Base-by-base conservation (phyloP, 2,888 invertebrate genomes). In the Agrotis exclamationis region DNA sequence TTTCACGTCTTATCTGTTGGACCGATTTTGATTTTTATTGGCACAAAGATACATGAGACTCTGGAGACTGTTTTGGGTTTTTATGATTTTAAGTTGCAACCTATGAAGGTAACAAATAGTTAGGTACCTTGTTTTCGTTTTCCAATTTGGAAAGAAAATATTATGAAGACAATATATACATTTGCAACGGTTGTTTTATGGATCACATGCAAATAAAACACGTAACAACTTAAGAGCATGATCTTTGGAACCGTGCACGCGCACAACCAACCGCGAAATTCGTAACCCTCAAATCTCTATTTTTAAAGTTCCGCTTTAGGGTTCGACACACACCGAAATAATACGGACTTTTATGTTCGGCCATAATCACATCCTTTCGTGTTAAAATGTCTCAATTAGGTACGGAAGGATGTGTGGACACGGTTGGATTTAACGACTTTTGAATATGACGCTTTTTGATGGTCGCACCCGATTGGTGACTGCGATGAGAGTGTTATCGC, bases 341-440 rank as follows among this genome's bases (percentile, higher is more conserved):
- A 91, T 92, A 89, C 88, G 63, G 70, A 91, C 90, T 94, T 95
- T 95, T 95, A 95, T 94, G 95, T 91, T 92, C 93, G 90, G 86
- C 88, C 92, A 93, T 95, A 95, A 95, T 95, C 95, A 95, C 94
- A 94, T 95, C 94, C 95, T 95, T 94, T 94, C 89, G 92, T 92
- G 93, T 95, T 76, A 92, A 93, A 95, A 95, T 93, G 94, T 95
- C 95, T 96, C 96, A 95, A 96, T 96, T 96, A 94, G 91, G 92
- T 89, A 93, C 92, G 95, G 93, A 90, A 91, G 92, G 93, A 94
- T 93, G 93, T 95, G 93, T 91, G 91, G 94, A 93, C 93, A 93
- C 91, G 93, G 86, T 89, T 86, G 86, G 82, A 79, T 87, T 94
- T 93, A 91, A 94, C 92, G 91, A 90, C 91, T 91, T 89, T 91